Base-by-base conservation (phyloP, 2,113 vertebrate species). In the Phrynosoma platyrhinos region DNA sequence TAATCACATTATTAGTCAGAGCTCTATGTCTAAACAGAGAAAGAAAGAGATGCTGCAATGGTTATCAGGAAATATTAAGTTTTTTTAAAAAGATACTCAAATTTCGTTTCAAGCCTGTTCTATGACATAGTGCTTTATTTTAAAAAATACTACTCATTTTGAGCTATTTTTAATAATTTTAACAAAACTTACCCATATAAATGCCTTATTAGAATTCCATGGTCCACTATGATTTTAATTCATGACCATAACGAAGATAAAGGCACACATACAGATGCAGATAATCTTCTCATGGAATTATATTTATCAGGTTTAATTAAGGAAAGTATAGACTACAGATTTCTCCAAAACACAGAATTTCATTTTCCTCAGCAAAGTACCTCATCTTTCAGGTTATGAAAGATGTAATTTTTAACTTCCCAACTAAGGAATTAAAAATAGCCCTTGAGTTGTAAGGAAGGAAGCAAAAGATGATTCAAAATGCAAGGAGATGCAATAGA, bases 381-480 rank as follows among this genome's bases (percentile, higher is more conserved):
- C 20, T 47, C 55, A 20, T 75, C 52, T 79, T 84, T 74, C 40
- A 83, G 4, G 13, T 36, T 68, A 16, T 68, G 21, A 87, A 80
- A 8, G 20, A 40, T 66, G 47, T 36, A 36, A 36, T 76, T 81
- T 77, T 78, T 86, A 82, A 91, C 69, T 84, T 94, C 92, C 88
- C 0, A 2, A 83, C 90, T 9, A 74, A 66, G 68, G 86, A 74
- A 79, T 69, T 69, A 87, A 83, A 90, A 90, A 90, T 72, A n/a
- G 1, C 87, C 53, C 91, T 84, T 87, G 74, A 82, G 81, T 0
- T n/a, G 91, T 91, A 89, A 89, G 87, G 75, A 90, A 84, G 20
- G 7, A 75, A 21, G n/a, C 18, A 62, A 62, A 8, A 53, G n/a
- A 27, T 53, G 52, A 55, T 55, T 30, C n/a, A 55, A 30, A 52